These are phyloP conservation scores for Leiothrix lutea DNA, from an alignment of 2,113 vertebrate species.

Conservation along the genomic window DNA sequence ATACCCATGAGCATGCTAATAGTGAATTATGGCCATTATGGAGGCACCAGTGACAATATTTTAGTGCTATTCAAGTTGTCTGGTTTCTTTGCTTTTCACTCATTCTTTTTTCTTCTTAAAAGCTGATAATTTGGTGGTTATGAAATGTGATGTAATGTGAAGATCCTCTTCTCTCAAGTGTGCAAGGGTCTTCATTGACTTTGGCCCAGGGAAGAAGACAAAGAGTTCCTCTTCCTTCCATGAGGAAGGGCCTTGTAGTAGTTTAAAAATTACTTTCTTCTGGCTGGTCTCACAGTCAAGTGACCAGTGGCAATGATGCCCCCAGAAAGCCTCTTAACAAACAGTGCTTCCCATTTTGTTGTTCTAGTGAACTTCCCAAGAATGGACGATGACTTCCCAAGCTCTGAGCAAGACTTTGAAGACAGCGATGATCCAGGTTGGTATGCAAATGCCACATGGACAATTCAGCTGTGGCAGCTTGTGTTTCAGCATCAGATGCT, in stretches of 20 bases:
- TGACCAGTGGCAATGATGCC: neutral
- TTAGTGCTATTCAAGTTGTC: conserved; percentile 1
- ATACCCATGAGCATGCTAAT: conserved; percentile 22
- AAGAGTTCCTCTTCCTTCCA: neutral
- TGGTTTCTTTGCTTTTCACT: neutral
- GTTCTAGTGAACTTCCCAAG: conserved; percentile 74
- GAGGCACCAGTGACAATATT: conserved; percentile 14
- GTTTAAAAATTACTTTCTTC: neutral
- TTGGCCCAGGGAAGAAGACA: neutral
- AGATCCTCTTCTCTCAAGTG: neutral
- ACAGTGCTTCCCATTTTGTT: conserved; percentile 41
- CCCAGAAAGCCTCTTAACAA: neutral
- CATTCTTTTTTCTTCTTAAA: neutral
- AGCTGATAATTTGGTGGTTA: neutral
- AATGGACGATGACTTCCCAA: conserved; percentile 57
- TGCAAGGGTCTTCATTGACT: neutral
- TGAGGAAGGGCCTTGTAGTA: neutral
- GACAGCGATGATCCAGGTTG: conserved; percentile 69
- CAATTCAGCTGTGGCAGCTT: neutral
- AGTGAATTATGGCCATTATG: conserved; percentile 42
- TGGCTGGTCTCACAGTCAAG: neutral
- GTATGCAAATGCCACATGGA: conserved; percentile 12
- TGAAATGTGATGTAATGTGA: neutral
- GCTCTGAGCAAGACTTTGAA: conserved; percentile 68
- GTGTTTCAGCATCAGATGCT: neutral